phyloP scores from a whole-genome alignment of 1,140 invertebrate species.

The Ceratina calcarata region DNA sequence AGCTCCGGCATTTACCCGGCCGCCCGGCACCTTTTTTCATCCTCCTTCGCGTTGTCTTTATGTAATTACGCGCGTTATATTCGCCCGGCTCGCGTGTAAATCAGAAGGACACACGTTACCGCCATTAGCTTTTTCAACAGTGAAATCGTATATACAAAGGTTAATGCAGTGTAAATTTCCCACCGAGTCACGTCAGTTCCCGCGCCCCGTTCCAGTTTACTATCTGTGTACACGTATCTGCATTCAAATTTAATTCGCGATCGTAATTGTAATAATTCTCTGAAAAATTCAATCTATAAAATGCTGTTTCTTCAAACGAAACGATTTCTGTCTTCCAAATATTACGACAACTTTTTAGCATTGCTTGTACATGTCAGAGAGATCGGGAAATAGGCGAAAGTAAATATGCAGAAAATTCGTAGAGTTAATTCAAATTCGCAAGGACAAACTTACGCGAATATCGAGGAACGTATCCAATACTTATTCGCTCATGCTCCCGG shows the following conservation, averaged over 20 bases:
- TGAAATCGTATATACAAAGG: not conserved
- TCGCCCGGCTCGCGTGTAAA: conserved; percentile 22
- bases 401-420: not conserved
- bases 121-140: conserved; percentile 14
- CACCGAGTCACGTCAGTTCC: not conserved
- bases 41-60: not conserved
- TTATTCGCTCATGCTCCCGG: not conserved
- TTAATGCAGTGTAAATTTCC: conserved; percentile 23
- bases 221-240: too few relatives aligned
- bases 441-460: conserved; percentile 19
- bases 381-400: not conserved
- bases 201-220: not conserved
- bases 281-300: too few relatives aligned
- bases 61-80: conserved; percentile 46
- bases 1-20: conserved; percentile 21
- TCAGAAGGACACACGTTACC: conserved; percentile 18
- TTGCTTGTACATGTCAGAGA: not conserved
- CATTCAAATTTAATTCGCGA: not conserved
- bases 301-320: not conserved
- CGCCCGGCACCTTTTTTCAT: not conserved
- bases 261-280: not conserved
- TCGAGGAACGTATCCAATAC: not conserved
- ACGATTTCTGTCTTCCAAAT: not conserved
- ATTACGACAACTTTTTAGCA: not conserved
- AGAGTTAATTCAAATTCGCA: not conserved